Percentiles rank a stretch among this genome's conserved stretches.
These are phyloP conservation scores for Coilia nasus DNA, from an alignment of 2,797 vertebrate species.

Conservation along the genomic window DNA sequence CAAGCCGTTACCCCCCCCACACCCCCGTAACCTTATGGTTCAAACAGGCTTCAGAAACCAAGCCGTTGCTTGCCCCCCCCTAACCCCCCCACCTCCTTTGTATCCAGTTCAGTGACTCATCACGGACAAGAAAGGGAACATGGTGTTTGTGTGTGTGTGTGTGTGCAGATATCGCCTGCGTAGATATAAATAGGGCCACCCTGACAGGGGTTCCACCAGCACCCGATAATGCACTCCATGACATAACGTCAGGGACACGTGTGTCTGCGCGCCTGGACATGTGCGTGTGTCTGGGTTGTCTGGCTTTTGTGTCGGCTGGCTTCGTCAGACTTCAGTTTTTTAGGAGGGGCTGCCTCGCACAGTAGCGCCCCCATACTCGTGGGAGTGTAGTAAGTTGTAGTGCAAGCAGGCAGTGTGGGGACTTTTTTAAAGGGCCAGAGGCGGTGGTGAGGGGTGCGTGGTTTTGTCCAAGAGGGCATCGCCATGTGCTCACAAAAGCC, in stretches of 20 bases:
- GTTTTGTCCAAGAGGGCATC: neutral
- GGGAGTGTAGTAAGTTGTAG: no score
- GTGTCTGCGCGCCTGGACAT: neutral
- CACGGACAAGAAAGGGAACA: neutral
- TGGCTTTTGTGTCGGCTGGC: neutral
- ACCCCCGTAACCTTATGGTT: no score
- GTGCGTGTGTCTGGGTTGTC: neutral
- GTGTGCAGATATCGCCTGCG: constrained; percentile 52
- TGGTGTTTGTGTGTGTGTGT: constrained; percentile 29
- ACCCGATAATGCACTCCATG: constrained; percentile 54
- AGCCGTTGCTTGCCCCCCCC: neutral
- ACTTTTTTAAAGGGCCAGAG: neutral
- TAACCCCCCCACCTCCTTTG: neutral
- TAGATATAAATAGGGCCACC: constrained; percentile 74
- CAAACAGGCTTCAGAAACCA: neutral
- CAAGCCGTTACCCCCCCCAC: neutral
- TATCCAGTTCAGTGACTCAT: constrained; percentile 3
- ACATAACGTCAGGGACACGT: neutral
- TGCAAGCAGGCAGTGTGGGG: no score
- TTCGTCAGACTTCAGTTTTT: neutral
- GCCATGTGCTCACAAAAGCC: neutral
- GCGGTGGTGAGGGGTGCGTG: neutral
- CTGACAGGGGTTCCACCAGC: constrained; percentile 57
- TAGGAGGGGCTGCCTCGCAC: neutral
- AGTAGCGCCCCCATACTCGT: neutral